Evolutionary conservation across 2,113 vertebrate genomes (phyloP), one percentile per base, ranked within the genome.

Genomic region (Mellivora capensis): DNA sequence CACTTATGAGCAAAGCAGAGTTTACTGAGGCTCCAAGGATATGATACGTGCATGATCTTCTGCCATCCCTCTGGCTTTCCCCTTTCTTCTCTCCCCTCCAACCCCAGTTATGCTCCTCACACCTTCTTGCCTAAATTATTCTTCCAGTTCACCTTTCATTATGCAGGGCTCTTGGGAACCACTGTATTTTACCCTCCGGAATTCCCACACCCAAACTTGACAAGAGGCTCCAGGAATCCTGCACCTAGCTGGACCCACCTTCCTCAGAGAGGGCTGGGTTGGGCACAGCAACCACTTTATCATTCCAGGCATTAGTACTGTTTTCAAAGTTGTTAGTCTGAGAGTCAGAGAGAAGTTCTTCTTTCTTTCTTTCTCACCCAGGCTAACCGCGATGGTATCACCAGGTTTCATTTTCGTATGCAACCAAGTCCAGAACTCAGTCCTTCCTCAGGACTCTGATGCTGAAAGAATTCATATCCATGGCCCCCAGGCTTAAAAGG

Each of bases 301-400:
- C 74, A 54, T 84, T 64, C 6, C 6, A 3, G 11, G 23, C n/a
- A 7, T 25, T n/a, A 9, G 1, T 44, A 17, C 34, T 1, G 0
- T 64, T 71, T 21, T 31, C 54, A 62, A 21, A 69, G 21, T 57
- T 49, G 31, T 20, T 20, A 2, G 29, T 67, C 27, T 10, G 13
- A 71, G 44, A 12, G 29, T n/a, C 2, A 1, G 39, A 71, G 11
- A 1, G 7, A 13, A 15, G 18, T 37, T 37, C 7, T 44, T n/a
- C n/a, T 64, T 27, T 23, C 64, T 61, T 47, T 44, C n/a, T 54
- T 39, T 49, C n/a, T 54, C 6, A 61, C 14, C 11, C 1, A 20
- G 31, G 80, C 14, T 31, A n/a, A 7, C 42, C 42, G 25, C 7
- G 4, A 13, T 80, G 67, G 7, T 31, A 11, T 71, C 21, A 13